Conservation (phyloP, 2,113 vertebrate genomes). For the Plecturocebus donacophilus region DNA sequence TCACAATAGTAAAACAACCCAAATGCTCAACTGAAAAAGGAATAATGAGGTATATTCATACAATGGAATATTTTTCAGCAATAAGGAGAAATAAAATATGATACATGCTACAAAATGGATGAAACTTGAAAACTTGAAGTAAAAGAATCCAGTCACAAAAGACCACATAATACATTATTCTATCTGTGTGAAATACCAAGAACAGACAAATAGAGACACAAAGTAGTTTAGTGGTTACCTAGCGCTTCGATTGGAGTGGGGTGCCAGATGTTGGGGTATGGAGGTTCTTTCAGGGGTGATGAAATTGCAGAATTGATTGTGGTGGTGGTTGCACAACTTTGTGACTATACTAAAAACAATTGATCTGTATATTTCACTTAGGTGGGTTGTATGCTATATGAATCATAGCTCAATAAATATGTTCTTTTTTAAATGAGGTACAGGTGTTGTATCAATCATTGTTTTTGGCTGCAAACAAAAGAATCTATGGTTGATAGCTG, state of each 20-base stretch:
- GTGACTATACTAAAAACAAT: background rate
- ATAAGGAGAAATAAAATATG: background rate
- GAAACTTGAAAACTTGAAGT: background rate
- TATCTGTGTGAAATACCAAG: background rate
- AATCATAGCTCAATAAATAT: background rate
- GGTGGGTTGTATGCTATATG: background rate
- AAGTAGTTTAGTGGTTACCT: background rate
- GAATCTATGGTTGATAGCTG: background rate
- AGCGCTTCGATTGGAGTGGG: background rate
- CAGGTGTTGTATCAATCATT: background rate
- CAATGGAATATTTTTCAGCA: background rate
- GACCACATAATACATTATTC: background rate
- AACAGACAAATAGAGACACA: background rate
- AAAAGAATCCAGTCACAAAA: background rate
- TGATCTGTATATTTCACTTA: background rate
- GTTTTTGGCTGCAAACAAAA: background rate
- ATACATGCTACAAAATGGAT: background rate
- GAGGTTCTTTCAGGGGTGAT: background rate
- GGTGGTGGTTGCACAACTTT: background rate
- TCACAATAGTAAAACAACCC: background rate
- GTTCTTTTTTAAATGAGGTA: background rate
- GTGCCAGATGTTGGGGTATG: background rate
- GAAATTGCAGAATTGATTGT: background rate
- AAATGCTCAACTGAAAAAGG: background rate
- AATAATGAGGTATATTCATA: background rate